A percentile compares a stretch with the other conserved stretches of the same genome.
Evolutionary conservation across 2,113 vertebrate species (phyloP).

Genomic region (Turdus rufiventris): DNA sequence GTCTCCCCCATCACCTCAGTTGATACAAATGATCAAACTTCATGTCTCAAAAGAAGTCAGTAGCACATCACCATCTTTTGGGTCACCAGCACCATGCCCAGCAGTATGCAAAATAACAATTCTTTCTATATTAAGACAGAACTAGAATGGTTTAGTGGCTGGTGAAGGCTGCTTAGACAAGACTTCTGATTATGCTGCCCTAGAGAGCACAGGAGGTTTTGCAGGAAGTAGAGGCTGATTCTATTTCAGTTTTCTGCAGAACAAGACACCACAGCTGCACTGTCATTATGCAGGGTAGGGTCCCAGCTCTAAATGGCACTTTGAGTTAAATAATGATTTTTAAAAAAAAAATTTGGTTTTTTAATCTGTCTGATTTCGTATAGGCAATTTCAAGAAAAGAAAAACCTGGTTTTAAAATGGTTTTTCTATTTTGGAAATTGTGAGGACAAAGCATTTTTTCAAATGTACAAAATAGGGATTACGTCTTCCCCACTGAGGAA

Average conservation of each 20-base stretch:
- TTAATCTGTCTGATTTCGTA: neutral
- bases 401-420: neutral
- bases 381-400: neutral
- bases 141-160: neutral
- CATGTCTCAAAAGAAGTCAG: neutral
- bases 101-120: neutral
- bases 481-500: neutral
- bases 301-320: neutral
- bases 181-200: neutral
- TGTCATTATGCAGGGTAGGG: neutral
- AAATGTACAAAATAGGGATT: neutral
- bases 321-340: neutral
- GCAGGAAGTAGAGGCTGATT: neutral
- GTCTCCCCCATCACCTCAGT: neutral
- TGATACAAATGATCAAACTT: neutral
- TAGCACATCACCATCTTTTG: neutral
- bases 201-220: neutral
- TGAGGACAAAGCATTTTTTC: neutral
- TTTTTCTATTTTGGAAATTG: neutral
- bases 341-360: neutral
- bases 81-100: neutral
- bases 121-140: neutral
- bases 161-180: neutral
- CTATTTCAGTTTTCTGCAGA: neutral
- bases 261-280: neutral